phyloP scores from a whole-genome alignment of 2,888 invertebrate species.

The Oeneis ivallda region DNA sequence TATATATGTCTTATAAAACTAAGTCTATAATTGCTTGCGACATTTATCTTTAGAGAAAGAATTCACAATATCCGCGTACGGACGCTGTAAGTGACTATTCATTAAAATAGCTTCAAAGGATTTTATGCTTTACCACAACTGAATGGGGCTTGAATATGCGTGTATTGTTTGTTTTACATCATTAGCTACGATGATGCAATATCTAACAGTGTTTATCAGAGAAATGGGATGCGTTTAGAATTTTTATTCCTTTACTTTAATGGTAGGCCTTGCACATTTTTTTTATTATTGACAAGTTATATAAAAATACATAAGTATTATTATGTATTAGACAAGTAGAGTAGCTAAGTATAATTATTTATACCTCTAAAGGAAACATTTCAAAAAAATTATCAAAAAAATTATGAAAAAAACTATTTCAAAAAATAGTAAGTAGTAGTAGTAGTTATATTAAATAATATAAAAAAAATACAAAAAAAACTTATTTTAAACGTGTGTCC shows the following conservation, averaged over 20 bases:
- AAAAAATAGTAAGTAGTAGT: no score
- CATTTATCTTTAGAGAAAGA: conserved; percentile 39
- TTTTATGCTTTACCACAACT: conserved; percentile 21
- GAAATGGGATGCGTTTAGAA: conserved; percentile 65
- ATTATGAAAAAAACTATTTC: no score
- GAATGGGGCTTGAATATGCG: conserved; percentile 15
- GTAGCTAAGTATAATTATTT: no score
- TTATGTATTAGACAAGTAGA: no score
- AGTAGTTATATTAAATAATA: not conserved
- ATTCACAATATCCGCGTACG: conserved; percentile 43
- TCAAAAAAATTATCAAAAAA: no score
- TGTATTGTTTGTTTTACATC: conserved; percentile 17
- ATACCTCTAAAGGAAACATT: no score
- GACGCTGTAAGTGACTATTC: conserved; percentile 30
- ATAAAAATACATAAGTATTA: no score
- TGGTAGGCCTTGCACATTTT: conserved; percentile 2
- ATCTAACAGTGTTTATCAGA: conserved; percentile 69
- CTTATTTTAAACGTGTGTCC: conserved; percentile 1
- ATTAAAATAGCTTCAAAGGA: conserved; percentile 22
- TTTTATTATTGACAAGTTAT: conserved; percentile 3
- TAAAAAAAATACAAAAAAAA: conserved; percentile 19
- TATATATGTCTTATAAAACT: conserved; percentile 32
- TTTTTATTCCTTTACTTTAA: conserved; percentile 60
- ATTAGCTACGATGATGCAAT: conserved; percentile 61
- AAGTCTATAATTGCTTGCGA: conserved; percentile 38